phyloP scores from a whole-genome alignment of 2,113 vertebrate species.

The Dipodomys spectabilis region DNA sequence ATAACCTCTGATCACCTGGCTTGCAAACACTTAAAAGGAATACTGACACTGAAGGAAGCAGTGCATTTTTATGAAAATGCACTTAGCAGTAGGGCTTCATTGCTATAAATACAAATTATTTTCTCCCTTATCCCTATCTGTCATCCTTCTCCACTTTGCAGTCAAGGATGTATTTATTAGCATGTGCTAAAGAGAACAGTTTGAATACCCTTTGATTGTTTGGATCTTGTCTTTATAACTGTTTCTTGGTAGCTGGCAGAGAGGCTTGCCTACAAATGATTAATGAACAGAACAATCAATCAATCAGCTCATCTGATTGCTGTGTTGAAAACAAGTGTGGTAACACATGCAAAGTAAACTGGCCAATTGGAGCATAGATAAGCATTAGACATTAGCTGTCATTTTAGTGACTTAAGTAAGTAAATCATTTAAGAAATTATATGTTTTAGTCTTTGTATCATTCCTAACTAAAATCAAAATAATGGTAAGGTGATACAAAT shows the following conservation, averaged over 20 bases:
- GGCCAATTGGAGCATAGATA: constrained; percentile 16
- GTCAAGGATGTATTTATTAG: constrained; percentile 7
- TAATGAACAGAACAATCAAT: constrained; percentile 44
- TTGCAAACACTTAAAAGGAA: constrained; percentile 33
- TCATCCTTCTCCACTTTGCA: background rate
- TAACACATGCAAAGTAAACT: background rate
- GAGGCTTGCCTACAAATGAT: background rate
- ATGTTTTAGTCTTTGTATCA: constrained; percentile 18
- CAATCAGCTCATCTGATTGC: constrained; percentile 38
- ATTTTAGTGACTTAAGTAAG: constrained; percentile 30
- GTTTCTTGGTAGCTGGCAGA: constrained; percentile 31
- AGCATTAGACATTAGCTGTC: constrained; percentile 3
- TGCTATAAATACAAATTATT: constrained; percentile 40
- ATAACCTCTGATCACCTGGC: background rate
- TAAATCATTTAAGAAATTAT: background rate
- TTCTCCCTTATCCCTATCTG: background rate
- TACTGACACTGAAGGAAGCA: background rate
- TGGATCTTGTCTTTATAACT: constrained; percentile 33
- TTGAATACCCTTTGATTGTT: constrained; percentile 35
- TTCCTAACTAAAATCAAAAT: constrained; percentile 55
- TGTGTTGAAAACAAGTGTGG: background rate
- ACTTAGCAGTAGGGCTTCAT: constrained; percentile 14
- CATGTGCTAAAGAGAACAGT: background rate
- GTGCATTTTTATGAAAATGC: constrained; percentile 23
- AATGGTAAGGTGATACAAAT: background rate